A percentile compares a stretch with the other conserved stretches of the same genome.
Evolutionary conservation across 2,888 invertebrate species (phyloP).

Genomic region (Drosophila nr. fundita): DNA sequence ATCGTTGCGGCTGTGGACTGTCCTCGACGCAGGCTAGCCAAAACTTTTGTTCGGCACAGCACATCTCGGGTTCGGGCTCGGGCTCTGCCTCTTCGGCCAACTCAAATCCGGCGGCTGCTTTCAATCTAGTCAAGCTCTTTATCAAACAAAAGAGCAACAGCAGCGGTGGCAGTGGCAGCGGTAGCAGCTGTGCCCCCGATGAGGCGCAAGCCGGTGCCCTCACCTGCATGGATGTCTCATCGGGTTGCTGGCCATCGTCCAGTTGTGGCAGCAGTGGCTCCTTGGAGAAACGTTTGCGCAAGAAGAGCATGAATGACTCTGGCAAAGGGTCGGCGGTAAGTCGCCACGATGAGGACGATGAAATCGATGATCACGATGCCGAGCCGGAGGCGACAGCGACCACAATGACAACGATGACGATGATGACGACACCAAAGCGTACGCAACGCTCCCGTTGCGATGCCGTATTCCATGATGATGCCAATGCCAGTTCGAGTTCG

Average conservation of each 20-base stretch:
- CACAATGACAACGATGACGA: background rate
- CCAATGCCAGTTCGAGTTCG: slow-evolving; percentile 75
- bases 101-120: slow-evolving; percentile 89
- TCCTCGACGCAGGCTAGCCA: slow-evolving; percentile 69
- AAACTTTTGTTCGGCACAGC: slow-evolving; percentile 66
- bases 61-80: slow-evolving; percentile 78
- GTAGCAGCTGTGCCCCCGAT: slow-evolving; percentile 87
- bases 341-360: slow-evolving; percentile 84
- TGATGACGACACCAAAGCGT: slow-evolving; percentile 51
- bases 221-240: slow-evolving; percentile 91
- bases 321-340: slow-evolving; percentile 85
- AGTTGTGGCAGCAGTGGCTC: slow-evolving; percentile 84
- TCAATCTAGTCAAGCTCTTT: slow-evolving; percentile 94
- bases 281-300: slow-evolving; percentile 83
- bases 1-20: slow-evolving; percentile 73
- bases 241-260: slow-evolving; percentile 90
- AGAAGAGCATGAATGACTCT: slow-evolving; percentile 85
- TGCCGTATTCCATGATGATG: slow-evolving; percentile 78
- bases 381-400: slow-evolving; percentile 26
- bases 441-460: slow-evolving; percentile 62
- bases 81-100: slow-evolving; percentile 81
- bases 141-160: slow-evolving; percentile 94
- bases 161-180: slow-evolving; percentile 85
- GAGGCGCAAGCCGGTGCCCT: slow-evolving; percentile 79
- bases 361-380: slow-evolving; percentile 71